Conservation (phyloP, 2,113 vertebrate genomes). For the Megaptera novaeangliae region DNA sequence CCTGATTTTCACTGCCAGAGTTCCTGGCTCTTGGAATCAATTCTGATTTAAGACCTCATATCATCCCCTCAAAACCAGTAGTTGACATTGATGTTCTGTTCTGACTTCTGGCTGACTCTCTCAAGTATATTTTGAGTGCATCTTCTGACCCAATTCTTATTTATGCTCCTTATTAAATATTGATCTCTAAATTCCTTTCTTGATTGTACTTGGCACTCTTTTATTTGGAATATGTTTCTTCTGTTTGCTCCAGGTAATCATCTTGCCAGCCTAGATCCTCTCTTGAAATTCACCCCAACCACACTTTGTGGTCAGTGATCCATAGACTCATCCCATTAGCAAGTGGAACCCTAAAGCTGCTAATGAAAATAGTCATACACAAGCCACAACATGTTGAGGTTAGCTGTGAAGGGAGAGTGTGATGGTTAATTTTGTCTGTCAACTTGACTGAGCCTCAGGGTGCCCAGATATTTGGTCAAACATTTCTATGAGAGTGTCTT, state of each 20-base stretch:
- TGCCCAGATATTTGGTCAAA: not conserved
- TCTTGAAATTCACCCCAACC: slow-evolving; percentile 1
- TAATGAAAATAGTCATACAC: not conserved
- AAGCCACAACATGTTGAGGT: not conserved
- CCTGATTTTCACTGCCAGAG: not conserved
- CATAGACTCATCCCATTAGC: not conserved
- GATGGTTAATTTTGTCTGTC: not conserved
- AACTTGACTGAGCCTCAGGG: not conserved
- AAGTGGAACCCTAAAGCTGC: not conserved
- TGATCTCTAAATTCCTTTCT: not conserved
- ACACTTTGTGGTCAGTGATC: not conserved
- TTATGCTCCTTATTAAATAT: not conserved
- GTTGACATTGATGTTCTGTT: not conserved
- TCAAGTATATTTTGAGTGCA: not conserved
- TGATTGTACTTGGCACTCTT: not conserved
- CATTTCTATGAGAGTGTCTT: not conserved
- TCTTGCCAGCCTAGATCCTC: not conserved
- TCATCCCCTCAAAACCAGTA: not conserved
- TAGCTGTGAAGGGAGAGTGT: not conserved
- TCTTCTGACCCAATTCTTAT: not conserved
- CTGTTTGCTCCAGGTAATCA: not conserved
- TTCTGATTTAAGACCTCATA: not conserved
- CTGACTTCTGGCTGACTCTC: not conserved
- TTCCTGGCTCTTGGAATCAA: not conserved
- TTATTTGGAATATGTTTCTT: not conserved